Conservation (phyloP, 64 coral and sea anemone genomes). For the Pocillopora verrucosa region DNA sequence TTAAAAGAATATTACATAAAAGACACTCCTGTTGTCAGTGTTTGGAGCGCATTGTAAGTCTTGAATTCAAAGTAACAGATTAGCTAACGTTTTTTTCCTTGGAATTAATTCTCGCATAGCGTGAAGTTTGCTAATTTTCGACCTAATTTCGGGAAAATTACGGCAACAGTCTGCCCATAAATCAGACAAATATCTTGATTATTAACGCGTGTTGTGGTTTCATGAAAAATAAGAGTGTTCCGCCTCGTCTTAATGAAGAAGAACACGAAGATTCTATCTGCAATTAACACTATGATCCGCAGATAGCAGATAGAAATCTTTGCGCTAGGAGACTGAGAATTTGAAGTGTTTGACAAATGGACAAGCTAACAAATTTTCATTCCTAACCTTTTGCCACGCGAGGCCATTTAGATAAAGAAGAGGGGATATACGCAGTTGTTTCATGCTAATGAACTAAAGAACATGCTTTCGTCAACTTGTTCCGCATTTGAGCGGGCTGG, state of each 20-base stretch:
- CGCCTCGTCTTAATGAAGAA: neutral
- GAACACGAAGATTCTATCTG: neutral
- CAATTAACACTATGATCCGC: neutral
- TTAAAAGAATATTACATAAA: too few species aligned
- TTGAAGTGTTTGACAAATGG: neutral
- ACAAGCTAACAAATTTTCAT: neutral
- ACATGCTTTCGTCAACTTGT: neutral
- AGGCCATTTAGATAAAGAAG: neutral
- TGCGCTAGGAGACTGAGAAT: neutral
- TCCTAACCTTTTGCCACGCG: neutral
- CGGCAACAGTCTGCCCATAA: neutral
- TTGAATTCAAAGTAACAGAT: neutral
- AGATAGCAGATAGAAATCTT: constrained; percentile 1
- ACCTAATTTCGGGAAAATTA: neutral
- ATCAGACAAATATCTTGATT: constrained; percentile 1
- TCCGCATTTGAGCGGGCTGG: too few species aligned
- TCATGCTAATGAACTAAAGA: neutral
- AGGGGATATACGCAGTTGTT: neutral
- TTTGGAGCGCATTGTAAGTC: neutral
- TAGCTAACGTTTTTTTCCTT: neutral
- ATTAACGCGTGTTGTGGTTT: neutral
- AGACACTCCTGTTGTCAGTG: neutral
- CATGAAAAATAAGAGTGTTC: neutral
- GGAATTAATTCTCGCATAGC: too few species aligned
- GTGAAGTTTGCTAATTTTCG: neutral